phyloP scores from a whole-genome alignment of 2,113 vertebrate species.

The Tauraco erythrolophus region DNA sequence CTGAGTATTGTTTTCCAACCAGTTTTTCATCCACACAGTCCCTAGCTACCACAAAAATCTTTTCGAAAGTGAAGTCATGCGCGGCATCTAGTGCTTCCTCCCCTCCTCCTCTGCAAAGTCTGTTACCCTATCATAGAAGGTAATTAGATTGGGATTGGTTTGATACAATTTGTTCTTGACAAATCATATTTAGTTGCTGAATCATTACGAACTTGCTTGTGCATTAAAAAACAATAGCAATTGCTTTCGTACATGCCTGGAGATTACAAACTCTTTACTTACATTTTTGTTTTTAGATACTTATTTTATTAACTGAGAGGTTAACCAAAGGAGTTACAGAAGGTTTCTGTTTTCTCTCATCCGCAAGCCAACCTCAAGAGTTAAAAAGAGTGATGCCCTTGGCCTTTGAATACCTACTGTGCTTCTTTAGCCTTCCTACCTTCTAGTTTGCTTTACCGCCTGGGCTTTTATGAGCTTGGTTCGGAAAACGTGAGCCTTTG shows the following conservation, averaged over 20 bases:
- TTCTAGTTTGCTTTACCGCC: not conserved
- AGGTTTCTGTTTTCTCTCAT: not conserved
- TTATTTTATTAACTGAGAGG: not conserved
- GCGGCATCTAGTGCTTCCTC: not conserved
- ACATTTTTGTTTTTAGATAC: not conserved
- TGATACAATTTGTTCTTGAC: not conserved
- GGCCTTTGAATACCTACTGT: not conserved
- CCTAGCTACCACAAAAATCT: not conserved
- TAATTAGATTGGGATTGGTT: not conserved
- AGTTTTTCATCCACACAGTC: not conserved
- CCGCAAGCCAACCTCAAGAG: not conserved
- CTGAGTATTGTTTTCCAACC: not conserved
- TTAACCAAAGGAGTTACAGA: not conserved
- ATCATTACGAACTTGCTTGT: conserved; percentile 2
- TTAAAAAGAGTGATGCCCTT: not conserved
- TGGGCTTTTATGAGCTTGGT: not conserved
- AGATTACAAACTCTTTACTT: not conserved
- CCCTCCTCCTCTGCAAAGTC: not conserved
- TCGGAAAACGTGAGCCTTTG: not conserved
- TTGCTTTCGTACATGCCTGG: not conserved
- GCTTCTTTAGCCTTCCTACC: not conserved
- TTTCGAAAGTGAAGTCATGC: not conserved
- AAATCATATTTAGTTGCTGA: not conserved
- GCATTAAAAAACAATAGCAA: not conserved
- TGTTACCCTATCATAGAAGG: not conserved